Conservation (phyloP, 2,888 invertebrate genomes). For the Stenichneumon culpator region DNA sequence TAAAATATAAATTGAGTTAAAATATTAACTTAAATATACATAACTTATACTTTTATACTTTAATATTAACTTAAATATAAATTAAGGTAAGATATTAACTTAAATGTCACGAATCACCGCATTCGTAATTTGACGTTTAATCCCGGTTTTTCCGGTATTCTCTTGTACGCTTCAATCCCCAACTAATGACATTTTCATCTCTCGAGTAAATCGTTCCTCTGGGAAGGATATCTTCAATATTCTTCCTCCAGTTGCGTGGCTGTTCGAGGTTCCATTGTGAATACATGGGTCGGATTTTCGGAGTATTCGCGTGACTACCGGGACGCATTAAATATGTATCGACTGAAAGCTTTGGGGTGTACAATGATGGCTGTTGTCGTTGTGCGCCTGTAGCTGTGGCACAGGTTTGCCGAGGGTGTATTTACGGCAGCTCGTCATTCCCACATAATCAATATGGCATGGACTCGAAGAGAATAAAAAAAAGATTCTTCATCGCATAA, state of each 20-base stretch:
- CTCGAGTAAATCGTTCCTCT: neutral
- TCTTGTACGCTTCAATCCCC: neutral
- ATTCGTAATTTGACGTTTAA: too few relatives aligned
- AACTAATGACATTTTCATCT: neutral
- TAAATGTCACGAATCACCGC: too few relatives aligned
- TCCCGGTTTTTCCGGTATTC: neutral
- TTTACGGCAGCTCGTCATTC: slow-evolving; percentile 5
- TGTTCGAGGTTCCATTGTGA: neutral
- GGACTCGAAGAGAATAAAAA: neutral
- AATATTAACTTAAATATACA: too few relatives aligned
- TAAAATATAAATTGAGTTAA: too few relatives aligned
- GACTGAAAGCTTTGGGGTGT: slow-evolving; percentile 3
- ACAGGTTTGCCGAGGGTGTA: slow-evolving; percentile 7
- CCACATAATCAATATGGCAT: neutral
- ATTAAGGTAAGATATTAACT: too few relatives aligned
- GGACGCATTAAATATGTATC: slow-evolving; percentile 36
- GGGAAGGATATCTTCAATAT: neutral
- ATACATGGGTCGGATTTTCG: neutral
- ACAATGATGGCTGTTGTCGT: slow-evolving; percentile 2
- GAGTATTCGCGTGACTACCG: slow-evolving; percentile 4
- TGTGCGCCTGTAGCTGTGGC: neutral
- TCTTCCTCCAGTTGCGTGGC: neutral
- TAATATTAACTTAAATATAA: too few relatives aligned
- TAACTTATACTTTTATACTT: too few relatives aligned
- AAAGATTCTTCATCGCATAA: neutral